phyloP scores from a whole-genome alignment of 2,797 vertebrate genomes.

The Gastrophryne carolinensis region DNA sequence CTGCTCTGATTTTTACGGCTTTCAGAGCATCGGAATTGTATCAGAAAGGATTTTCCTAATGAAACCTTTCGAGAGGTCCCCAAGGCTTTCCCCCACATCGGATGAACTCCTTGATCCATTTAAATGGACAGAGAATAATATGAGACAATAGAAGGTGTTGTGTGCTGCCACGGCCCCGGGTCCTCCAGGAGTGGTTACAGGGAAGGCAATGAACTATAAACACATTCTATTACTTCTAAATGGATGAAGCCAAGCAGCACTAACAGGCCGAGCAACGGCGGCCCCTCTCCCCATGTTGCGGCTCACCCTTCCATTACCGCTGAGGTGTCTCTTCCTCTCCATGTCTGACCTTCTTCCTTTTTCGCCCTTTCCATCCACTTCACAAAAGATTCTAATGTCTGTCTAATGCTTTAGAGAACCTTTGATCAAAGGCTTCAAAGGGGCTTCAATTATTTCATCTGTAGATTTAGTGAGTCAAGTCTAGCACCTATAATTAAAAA shows the following conservation, averaged over 20 bases:
- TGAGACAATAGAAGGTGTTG: conserved; percentile 1
- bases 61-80: neutral
- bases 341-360: neutral
- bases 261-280: neutral
- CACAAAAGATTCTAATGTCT: neutral
- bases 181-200: neutral
- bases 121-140: neutral
- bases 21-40: neutral
- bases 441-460: no score
- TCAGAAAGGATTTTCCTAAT: neutral
- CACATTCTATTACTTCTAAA: neutral
- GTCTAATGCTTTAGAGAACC: neutral
- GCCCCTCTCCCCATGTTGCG: neutral
- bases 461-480: no score
- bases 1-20: no score
- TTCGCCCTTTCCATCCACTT: neutral
- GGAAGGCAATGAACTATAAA: neutral
- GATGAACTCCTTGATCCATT: conserved; percentile 1
- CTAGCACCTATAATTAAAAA: no score
- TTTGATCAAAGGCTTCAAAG: neutral
- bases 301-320: neutral
- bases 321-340: neutral
- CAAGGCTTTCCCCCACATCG: neutral
- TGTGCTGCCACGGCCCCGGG: neutral
- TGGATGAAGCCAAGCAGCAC: neutral